Percentiles rank a stretch among this genome's conserved stretches.
Conservation (phyloP, 2,113 vertebrate genomes). For the Ceratotherium simum region DNA sequence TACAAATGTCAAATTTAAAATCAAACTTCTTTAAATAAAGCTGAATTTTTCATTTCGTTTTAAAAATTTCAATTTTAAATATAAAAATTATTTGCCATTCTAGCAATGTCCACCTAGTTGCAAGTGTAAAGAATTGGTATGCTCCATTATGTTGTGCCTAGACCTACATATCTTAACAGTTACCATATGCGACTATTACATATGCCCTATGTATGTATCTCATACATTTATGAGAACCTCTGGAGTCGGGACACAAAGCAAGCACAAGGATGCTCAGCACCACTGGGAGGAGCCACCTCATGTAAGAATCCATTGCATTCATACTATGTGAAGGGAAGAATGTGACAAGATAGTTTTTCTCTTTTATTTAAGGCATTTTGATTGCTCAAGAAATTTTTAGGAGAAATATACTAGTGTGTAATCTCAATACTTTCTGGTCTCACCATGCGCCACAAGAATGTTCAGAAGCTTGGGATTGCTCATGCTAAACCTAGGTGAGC, state of each 20-base stretch:
- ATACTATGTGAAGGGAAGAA: not conserved
- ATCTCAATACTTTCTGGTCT: not conserved
- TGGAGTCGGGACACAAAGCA: not conserved
- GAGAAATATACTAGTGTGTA: not conserved
- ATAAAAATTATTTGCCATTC: not conserved
- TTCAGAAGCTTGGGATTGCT: not conserved
- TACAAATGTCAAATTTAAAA: not conserved
- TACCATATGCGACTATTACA: accelerated
- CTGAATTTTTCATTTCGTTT: not conserved
- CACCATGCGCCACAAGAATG: not conserved
- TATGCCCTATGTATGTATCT: too few species aligned
- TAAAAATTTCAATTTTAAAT: not conserved
- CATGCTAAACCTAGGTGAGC: not conserved
- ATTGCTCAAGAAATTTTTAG: not conserved
- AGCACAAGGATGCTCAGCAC: not conserved
- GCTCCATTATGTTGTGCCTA: not conserved
- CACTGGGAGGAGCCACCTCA: not conserved
- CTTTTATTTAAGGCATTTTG: not conserved
- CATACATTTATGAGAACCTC: not conserved
- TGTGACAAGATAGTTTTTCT: not conserved
- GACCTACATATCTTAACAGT: not conserved
- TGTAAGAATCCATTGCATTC: not conserved
- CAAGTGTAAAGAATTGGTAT: not conserved
- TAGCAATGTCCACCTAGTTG: not conserved
- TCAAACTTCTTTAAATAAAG: not conserved